Base-by-base conservation (phyloP, 2,797 vertebrate species). In the Danionella dracula region DNA sequence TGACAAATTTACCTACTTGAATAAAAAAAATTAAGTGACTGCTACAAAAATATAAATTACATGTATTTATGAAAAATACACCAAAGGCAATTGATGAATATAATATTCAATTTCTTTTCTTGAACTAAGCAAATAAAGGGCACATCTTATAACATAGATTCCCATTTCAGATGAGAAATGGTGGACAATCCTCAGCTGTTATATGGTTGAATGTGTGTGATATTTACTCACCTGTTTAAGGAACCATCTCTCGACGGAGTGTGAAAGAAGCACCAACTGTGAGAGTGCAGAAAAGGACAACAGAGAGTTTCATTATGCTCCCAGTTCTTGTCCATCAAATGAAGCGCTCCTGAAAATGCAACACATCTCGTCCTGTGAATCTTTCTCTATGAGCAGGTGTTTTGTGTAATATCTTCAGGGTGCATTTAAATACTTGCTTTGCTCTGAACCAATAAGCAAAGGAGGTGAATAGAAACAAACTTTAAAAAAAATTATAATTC, bases 261-360 rank as follows among this genome's bases (percentile, higher is more conserved):
- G 32, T 37, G 29, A 44, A 46, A 66, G 65, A 76, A 53, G 50
- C 69, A 58, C 75, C 72, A 77, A 74, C 72, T 74, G 75, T 65
- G 51, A 56, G 29, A 62, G 31, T 49, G 16, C 32, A 64, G 32
- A 34, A 6, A 15, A 40, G 19, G 59, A 49, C 48, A 66, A 40
- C 31, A 46, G 13, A 51, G 29, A 53, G 34, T 51, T 53, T 53
- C 8, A 32, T 45, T 44, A 55, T 48, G 40, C 23, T 70, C 32
- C 40, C 44, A 41, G 20, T 46, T 56, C 19, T 48, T 37, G n/a
- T 34, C 34, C 31, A 55, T 48, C 44, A 55, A 55, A 54, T 38
- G 34, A 21, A 38, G 29, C 31, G 17, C 13, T 31, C 23, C 37
- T 13, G 23, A 45, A 55, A 38, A 45, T 13, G 15, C 58, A 54